phyloP scores from a whole-genome alignment of 2,888 invertebrate species.

The Lagria hirta region DNA sequence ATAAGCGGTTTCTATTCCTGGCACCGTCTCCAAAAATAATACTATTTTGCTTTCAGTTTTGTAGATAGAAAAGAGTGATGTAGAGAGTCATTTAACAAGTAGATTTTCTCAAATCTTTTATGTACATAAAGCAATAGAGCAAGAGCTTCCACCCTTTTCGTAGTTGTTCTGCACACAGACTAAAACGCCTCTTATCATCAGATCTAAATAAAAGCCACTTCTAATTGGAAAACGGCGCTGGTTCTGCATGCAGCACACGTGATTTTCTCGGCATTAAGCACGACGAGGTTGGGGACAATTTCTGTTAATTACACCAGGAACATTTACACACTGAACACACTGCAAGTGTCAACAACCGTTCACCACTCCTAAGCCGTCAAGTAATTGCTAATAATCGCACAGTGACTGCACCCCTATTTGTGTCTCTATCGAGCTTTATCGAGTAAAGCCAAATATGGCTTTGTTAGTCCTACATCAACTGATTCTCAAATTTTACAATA shows the following conservation, averaged over 20 bases:
- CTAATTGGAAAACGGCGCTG: constrained; percentile 23
- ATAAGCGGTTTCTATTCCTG: too few species aligned
- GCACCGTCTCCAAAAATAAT: too few species aligned
- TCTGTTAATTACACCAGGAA: constrained; percentile 27
- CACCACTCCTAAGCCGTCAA: constrained; percentile 12
- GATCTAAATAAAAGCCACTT: constrained; percentile 21
- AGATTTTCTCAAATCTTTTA: too few species aligned
- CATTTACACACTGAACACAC: constrained; percentile 15
- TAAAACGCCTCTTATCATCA: constrained; percentile 22
- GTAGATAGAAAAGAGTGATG: too few species aligned
- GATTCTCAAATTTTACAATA: too few species aligned
- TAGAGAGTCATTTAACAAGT: too few species aligned
- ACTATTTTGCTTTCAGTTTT: too few species aligned
- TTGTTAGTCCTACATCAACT: too few species aligned
- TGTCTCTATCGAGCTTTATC: too few species aligned
- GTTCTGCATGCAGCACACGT: constrained; percentile 22
- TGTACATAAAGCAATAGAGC: too few species aligned
- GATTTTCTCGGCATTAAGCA: constrained; percentile 18
- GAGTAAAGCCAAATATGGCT: too few species aligned
- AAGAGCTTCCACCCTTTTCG: background rate
- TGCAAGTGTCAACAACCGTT: constrained; percentile 18
- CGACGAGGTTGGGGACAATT: constrained; percentile 17
- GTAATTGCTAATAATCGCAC: constrained; percentile 14
- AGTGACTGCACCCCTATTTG: constrained; percentile 4
- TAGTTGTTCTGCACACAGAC: constrained; percentile 7